Evolutionary conservation across 1,140 invertebrate genomes (phyloP).

Genomic region (Lamellibrachia luymesi): DNA sequence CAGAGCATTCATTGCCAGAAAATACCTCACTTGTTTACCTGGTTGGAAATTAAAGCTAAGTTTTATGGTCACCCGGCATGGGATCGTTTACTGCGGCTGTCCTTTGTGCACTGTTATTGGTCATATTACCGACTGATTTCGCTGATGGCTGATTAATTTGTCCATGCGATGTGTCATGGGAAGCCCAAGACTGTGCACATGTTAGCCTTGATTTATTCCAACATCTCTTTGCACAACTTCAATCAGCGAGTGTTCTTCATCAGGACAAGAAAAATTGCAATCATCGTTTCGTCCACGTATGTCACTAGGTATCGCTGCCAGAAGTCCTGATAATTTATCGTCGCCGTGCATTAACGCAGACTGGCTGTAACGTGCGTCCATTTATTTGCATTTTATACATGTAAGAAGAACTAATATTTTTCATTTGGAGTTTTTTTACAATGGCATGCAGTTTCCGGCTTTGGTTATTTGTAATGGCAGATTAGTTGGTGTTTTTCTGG

Average conservation of each 20-base stretch:
- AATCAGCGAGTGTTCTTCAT: not conserved
- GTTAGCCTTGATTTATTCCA: not conserved
- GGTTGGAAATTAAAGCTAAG: conserved; percentile 1
- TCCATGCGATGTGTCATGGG: not conserved
- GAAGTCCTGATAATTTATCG: not conserved
- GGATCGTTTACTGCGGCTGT: not conserved
- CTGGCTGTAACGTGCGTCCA: not conserved
- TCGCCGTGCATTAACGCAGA: not conserved
- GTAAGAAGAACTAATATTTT: not conserved
- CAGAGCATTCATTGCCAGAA: not conserved
- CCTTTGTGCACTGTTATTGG: not conserved
- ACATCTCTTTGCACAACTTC: not conserved
- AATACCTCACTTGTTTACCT: not conserved
- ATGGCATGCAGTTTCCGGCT: not conserved
- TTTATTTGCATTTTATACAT: not conserved
- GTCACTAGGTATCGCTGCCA: not conserved
- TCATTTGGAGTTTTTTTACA: not conserved
- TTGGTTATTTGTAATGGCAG: not conserved
- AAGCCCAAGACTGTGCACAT: not conserved
- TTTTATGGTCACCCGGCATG: not conserved
- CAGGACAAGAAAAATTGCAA: not conserved
- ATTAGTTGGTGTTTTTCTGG: not conserved
- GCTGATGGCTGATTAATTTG: not conserved
- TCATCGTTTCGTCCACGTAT: conserved; percentile 1
- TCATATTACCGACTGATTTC: conserved; percentile 1